Base-by-base conservation (phyloP, 2,797 vertebrate species). In the Falco berigora region DNA sequence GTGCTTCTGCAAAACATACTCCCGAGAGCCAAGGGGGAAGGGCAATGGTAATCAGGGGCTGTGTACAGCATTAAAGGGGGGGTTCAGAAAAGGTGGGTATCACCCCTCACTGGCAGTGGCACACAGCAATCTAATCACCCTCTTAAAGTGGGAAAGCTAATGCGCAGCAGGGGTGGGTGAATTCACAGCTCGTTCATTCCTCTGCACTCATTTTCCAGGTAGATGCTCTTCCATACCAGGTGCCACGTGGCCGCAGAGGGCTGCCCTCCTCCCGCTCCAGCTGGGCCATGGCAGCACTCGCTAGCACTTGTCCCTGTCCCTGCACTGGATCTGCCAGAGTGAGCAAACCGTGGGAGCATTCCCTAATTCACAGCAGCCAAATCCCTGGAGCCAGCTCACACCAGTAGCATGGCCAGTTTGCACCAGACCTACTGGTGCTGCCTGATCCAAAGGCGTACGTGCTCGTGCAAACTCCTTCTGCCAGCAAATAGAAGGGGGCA, bases 381-480 rank as follows among this genome's bases (percentile, higher is more conserved):
- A 40, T 2, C 50, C 34, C 49, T 5, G 36, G 27, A 68, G 50
- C 28, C 42, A 52, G 36, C 77, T 73, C 69, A 30, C 58, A 23
- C 6, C 40, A 47, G 7, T 24, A 1, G 0, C 63, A 13, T 0
- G 1, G 23, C 8, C 38, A 1, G 9, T 10, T 22, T 4, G 34
- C 1, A 1, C 38, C 10, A 3, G 46, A 30, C n/a, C 52, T 61
- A 2, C 53, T 44, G 30, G 4, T 8, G 2, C 1, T 53, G 28
- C 59, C 64, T 21, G 32, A 42, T 13, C 3, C 44, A 20, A 36
- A 83, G 42, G 19, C 4, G 1, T 4, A 14, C 0, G 0, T 9
- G 40, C 34, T 78, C 3, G 0, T 4, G 32, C 40, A 47, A 55
- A 71, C 6, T 40, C 32, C 16, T 79, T 53, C 25, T 76, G 68